Percentiles rank a stretch among this genome's conserved stretches.
Conservation (phyloP, 2,797 vertebrate genomes). For the Pseudotriccus pelzelni region DNA sequence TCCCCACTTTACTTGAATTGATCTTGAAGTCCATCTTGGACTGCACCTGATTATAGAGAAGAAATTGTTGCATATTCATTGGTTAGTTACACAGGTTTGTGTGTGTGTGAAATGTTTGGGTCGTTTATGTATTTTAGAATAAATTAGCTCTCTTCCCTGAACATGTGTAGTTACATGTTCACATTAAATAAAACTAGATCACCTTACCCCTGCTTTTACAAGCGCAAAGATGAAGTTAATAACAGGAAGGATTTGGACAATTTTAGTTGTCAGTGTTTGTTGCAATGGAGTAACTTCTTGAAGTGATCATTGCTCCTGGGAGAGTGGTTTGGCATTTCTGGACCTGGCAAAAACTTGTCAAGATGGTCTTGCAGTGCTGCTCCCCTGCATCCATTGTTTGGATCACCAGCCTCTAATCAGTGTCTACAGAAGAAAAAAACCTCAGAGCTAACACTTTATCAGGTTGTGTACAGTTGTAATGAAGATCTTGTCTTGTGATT, state of each 20-base stretch:
- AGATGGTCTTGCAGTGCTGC: not conserved
- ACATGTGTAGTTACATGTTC: not conserved
- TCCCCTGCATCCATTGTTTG: not conserved
- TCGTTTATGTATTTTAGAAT: not conserved
- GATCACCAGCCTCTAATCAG: not conserved
- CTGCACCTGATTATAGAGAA: not conserved
- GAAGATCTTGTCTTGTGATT: not conserved
- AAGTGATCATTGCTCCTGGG: not conserved
- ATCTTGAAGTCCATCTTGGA: not conserved
- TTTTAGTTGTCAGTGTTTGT: not conserved
- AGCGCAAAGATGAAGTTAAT: not conserved
- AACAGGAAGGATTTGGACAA: not conserved
- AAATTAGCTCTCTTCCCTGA: not conserved
- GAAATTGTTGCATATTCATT: not conserved
- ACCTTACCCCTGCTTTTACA: not conserved
- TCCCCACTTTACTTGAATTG: not conserved
- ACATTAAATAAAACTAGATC: constrained; percentile 3
- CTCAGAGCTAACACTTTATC: not conserved
- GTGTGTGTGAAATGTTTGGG: not conserved
- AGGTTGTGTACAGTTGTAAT: not conserved
- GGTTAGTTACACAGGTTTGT: not conserved
- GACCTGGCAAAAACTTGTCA: not conserved
- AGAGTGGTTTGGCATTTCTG: not conserved
- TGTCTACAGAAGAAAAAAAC: not conserved
- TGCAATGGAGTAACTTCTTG: not conserved